Evolutionary conservation across 1,140 invertebrate genomes (phyloP).

Genomic region (Chionoecetes opilio): DNA sequence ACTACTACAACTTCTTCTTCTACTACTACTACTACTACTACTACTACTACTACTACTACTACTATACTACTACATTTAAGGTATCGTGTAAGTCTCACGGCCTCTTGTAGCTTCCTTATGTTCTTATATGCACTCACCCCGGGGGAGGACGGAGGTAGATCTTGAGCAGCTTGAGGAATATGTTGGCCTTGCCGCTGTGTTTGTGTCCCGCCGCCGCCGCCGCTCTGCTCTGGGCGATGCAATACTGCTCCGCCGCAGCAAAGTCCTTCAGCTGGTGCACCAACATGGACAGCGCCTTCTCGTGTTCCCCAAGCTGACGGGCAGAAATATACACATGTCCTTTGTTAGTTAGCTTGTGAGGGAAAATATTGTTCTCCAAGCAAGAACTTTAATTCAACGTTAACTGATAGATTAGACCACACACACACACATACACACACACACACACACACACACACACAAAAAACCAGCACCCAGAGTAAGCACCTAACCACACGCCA

Average conservation of each 20-base stretch:
- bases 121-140: constrained; percentile 83
- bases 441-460: no score
- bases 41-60: not conserved
- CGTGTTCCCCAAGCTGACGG: constrained; percentile 85
- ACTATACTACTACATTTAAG: no score
- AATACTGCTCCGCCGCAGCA: constrained; percentile 85
- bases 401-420: no score
- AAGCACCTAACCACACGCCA: not conserved
- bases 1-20: no score
- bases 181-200: constrained; percentile 82
- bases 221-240: constrained; percentile 84
- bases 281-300: constrained; percentile 85
- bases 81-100: no score
- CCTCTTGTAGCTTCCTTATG: no score
- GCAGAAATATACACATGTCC: not conserved
- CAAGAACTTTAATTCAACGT: no score
- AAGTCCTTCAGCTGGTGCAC: constrained; percentile 85
- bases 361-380: no score
- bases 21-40: no score
- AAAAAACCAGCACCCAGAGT: no score
- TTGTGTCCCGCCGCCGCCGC: no score
- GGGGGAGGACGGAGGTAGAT: constrained; percentile 84
- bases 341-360: not conserved
- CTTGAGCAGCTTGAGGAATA: constrained; percentile 85
- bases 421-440: no score